phyloP scores from a whole-genome alignment of 30 jellyfish, hydroid and myxozoan genomes.

The Nemopilema nomurai region DNA sequence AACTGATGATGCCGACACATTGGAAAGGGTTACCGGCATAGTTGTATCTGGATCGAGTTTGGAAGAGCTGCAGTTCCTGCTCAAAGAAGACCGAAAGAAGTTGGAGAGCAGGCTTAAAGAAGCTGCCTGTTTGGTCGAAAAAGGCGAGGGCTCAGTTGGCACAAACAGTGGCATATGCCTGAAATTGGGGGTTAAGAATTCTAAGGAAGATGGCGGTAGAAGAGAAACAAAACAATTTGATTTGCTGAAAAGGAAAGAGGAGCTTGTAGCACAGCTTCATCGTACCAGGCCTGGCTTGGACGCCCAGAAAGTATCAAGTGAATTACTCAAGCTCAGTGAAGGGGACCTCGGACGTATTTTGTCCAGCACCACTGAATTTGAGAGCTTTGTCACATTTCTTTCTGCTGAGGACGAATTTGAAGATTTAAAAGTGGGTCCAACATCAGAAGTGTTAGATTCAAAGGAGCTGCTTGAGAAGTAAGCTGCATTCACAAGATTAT shows the following conservation, averaged over 20 bases:
- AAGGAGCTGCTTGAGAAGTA: conserved; percentile 14
- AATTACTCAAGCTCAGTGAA: conserved; percentile 41
- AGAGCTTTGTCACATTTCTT: conserved; percentile 10
- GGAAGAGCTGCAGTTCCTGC: conserved; percentile 6
- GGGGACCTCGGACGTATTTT: conserved; percentile 23
- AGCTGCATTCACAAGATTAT: not conserved
- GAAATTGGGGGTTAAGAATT: not conserved
- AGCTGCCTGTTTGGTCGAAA: conserved; percentile 11
- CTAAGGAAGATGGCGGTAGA: not conserved
- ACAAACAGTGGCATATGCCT: not conserved
- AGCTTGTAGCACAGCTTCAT: conserved; percentile 37
- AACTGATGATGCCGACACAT: conserved; percentile 11
- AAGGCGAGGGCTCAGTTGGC: not conserved
- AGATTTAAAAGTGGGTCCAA: conserved; percentile 10
- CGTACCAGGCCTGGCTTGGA: conserved; percentile 23
- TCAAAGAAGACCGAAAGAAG: conserved; percentile 18
- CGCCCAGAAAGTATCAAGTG: conserved; percentile 34
- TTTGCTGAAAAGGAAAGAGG: conserved; percentile 5
- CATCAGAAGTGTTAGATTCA: conserved; percentile 15
- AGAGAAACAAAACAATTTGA: not conserved
- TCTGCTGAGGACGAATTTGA: not conserved
- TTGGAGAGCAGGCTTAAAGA: conserved; percentile 51
- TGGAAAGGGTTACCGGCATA: conserved; percentile 55
- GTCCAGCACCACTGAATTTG: conserved; percentile 26
- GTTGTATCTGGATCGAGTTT: conserved; percentile 3